Percentiles rank a stretch among this genome's conserved stretches.
These are phyloP conservation scores for Pelodytes ibericus DNA, from an alignment of 2,797 vertebrate genomes.

Conservation along the genomic window DNA sequence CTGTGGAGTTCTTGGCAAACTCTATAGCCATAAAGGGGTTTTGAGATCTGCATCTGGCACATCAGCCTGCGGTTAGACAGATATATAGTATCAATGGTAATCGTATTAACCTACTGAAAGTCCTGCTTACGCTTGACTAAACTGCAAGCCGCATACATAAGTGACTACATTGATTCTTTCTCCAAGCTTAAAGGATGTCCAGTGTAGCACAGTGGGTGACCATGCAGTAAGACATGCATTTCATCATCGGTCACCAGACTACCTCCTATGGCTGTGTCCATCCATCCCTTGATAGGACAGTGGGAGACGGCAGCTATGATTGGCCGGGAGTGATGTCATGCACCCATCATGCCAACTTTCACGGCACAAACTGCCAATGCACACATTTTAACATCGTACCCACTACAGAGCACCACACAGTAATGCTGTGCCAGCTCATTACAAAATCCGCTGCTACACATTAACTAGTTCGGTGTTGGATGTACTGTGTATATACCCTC, in stretches of 20 bases:
- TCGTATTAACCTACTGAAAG: too few relatives aligned
- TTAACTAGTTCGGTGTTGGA: slow-evolving; percentile 3
- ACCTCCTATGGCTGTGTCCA: slow-evolving; percentile 10
- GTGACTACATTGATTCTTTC: slow-evolving; percentile 17
- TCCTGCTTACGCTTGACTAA: background rate
- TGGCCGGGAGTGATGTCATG: slow-evolving; percentile 41
- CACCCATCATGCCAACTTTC: slow-evolving; percentile 28
- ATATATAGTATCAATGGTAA: too few relatives aligned
- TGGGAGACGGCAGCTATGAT: slow-evolving; percentile 27
- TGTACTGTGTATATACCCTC: too few relatives aligned
- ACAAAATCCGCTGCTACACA: background rate
- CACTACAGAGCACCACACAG: slow-evolving; percentile 20
- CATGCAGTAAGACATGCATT: slow-evolving; percentile 1
- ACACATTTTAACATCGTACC: slow-evolving; percentile 18
- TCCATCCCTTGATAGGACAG: slow-evolving; percentile 2
- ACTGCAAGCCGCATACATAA: background rate
- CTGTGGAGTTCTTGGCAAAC: too few relatives aligned
- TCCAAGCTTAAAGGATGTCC: slow-evolving; percentile 1
- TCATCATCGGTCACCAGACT: slow-evolving; percentile 36
- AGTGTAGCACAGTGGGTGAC: background rate
- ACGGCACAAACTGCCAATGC: slow-evolving; percentile 12
- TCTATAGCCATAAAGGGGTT: too few relatives aligned
- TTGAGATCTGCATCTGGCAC: too few relatives aligned
- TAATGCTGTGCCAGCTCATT: slow-evolving; percentile 3
- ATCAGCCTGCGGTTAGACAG: too few relatives aligned